Percentiles rank a stretch among this genome's conserved stretches.
phyloP scores from a whole-genome alignment of 64 coral and sea anemone genomes.

The Montipora sp. region DNA sequence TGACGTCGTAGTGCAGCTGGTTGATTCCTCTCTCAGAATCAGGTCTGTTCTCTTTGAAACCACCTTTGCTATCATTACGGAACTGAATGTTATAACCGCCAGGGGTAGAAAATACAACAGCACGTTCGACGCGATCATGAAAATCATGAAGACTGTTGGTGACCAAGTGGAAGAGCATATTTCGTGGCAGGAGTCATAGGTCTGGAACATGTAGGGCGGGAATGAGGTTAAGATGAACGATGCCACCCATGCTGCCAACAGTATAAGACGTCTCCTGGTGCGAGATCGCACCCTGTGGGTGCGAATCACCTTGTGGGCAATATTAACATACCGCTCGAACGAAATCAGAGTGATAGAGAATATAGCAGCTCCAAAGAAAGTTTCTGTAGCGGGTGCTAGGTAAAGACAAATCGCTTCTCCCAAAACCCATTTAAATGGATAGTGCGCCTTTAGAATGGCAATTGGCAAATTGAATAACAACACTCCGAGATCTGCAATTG shows the following conservation, averaged over 20 bases:
- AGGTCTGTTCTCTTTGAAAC: constrained; percentile 18
- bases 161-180: background rate
- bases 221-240: constrained; percentile 34
- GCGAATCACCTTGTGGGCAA: background rate
- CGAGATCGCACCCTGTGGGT: background rate
- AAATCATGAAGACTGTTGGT: background rate
- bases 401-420: constrained; percentile 49
- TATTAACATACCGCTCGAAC: constrained; percentile 53
- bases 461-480: constrained; percentile 63
- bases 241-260: constrained; percentile 27
- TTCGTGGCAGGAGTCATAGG: background rate
- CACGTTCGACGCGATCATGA: constrained; percentile 1
- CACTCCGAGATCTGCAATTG: constrained; percentile 57
- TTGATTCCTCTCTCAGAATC: constrained; percentile 8
- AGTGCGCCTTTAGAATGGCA: constrained; percentile 4
- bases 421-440: constrained; percentile 16
- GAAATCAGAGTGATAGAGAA: constrained; percentile 63
- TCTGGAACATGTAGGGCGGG: constrained; percentile 15
- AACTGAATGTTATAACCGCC: constrained; percentile 41
- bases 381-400: constrained; percentile 53
- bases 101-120: constrained; percentile 53
- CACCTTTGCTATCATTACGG: constrained; percentile 28
- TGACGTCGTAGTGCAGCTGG: background rate
- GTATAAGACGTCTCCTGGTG: constrained; percentile 9
- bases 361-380: constrained; percentile 61